These are phyloP conservation scores for Montipora cactus DNA, from an alignment of 64 coral and sea anemone genomes.

Conservation along the genomic window DNA sequence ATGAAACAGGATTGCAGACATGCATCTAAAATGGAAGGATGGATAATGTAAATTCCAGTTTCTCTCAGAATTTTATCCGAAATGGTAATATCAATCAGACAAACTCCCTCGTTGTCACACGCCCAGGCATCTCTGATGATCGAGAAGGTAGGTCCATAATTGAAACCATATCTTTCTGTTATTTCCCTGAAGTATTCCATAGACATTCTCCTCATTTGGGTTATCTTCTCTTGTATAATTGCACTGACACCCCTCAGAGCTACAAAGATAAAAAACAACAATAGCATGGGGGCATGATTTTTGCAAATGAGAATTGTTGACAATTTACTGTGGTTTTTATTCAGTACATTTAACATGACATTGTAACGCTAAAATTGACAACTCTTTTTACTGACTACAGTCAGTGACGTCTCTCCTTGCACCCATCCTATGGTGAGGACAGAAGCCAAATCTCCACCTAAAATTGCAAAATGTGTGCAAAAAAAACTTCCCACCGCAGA, in stretches of 20 bases:
- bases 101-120: constrained; percentile 22
- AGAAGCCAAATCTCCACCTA: too few species aligned
- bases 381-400: too few species aligned
- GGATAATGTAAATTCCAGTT: constrained; percentile 45
- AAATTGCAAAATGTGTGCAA: too few species aligned
- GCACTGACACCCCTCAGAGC: not conserved
- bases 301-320: too few species aligned
- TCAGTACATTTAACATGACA: too few species aligned
- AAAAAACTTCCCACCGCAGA: too few species aligned
- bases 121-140: constrained; percentile 51
- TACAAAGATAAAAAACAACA: too few species aligned
- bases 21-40: constrained; percentile 70
- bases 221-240: constrained; percentile 15
- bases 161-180: constrained; percentile 48
- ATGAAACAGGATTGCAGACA: constrained; percentile 74
- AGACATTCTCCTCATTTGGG: constrained; percentile 36
- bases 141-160: constrained; percentile 57
- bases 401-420: too few species aligned
- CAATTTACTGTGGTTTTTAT: too few species aligned
- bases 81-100: not conserved
- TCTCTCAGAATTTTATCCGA: not conserved
- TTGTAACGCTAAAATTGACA: too few species aligned
- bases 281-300: too few species aligned
- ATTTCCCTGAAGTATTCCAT: constrained; percentile 28
- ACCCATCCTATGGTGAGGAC: too few species aligned